Evolutionary conservation across 2,797 vertebrate species (phyloP).

Genomic region (Trachurus trachurus): DNA sequence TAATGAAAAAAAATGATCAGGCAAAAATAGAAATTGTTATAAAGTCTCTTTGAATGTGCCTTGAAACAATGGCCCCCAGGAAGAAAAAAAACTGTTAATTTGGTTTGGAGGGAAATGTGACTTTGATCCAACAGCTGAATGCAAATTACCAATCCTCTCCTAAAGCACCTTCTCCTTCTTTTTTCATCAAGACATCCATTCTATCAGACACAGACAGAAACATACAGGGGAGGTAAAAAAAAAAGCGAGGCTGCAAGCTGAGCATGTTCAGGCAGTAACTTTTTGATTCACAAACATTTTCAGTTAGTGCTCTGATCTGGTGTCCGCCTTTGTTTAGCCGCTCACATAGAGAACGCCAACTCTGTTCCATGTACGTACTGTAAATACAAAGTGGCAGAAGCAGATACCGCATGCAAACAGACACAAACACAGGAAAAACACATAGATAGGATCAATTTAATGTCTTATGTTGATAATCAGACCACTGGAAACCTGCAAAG

Average conservation of each 20-base stretch:
- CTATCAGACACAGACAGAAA: conserved; percentile 46
- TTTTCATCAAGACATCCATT: conserved; percentile 44
- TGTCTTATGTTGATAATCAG: conserved; percentile 6
- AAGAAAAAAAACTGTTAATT: conserved; percentile 64
- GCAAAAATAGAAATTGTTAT: conserved; percentile 68
- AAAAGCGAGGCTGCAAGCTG: conserved; percentile 26
- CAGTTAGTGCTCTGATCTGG: conserved; percentile 50
- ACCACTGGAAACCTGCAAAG: not conserved
- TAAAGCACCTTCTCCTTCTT: conserved; percentile 46
- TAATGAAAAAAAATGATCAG: conserved; percentile 55
- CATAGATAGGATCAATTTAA: not conserved
- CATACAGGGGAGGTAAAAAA: conserved; percentile 10
- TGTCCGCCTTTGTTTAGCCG: conserved; percentile 27
- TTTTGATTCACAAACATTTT: conserved; percentile 52
- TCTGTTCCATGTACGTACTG: conserved; percentile 17
- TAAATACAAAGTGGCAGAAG: conserved; percentile 22
- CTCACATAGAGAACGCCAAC: conserved; percentile 33
- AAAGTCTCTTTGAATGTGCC: conserved; percentile 66
- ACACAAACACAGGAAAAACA: not conserved
- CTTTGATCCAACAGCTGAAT: conserved; percentile 81
- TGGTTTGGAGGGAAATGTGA: conserved; percentile 73
- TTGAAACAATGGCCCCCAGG: conserved; percentile 45
- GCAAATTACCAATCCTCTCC: conserved; percentile 70
- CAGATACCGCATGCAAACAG: not conserved
- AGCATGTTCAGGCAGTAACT: conserved; percentile 44